Conservation (phyloP, 2,888 invertebrate species). For the Epinotia nisella region DNA sequence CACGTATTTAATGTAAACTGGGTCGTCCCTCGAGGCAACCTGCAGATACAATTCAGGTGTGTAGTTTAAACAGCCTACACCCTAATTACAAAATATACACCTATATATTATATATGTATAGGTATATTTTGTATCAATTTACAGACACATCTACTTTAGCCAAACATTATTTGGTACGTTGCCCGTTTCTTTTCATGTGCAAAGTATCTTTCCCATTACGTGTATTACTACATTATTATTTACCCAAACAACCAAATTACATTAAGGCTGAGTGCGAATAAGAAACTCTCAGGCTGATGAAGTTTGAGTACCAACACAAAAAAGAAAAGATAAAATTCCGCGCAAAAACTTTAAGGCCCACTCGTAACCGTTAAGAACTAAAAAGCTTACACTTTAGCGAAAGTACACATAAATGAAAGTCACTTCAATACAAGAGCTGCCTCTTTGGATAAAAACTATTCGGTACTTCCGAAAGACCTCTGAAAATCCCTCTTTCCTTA, state of each 20-base stretch:
- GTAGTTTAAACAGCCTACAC: slow-evolving; percentile 63
- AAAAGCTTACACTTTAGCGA: slow-evolving; percentile 39
- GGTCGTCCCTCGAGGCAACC: slow-evolving; percentile 48
- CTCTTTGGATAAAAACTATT: slow-evolving; percentile 45
- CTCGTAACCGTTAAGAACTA: slow-evolving; percentile 43
- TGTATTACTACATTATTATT: not conserved
- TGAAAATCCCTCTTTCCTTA: slow-evolving; percentile 45
- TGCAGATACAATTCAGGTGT: slow-evolving; percentile 68
- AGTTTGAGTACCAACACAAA: slow-evolving; percentile 19
- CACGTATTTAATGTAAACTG: slow-evolving; percentile 26
- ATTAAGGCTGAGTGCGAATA: slow-evolving; percentile 18
- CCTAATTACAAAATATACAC: no score
- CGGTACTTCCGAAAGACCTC: slow-evolving; percentile 44
- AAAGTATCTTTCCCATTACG: not conserved
- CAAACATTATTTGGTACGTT: not conserved
- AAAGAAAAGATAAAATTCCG: slow-evolving; percentile 20
- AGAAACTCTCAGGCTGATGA: slow-evolving; percentile 6
- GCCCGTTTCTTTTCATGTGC: not conserved
- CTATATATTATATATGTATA: no score
- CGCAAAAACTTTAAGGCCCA: slow-evolving; percentile 36
- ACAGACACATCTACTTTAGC: not conserved
- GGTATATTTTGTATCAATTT: not conserved
- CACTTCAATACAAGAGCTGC: slow-evolving; percentile 38
- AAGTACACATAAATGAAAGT: slow-evolving; percentile 44
- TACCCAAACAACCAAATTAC: slow-evolving; percentile 8